Base-by-base conservation (phyloP, 2,888 invertebrate genomes). In the Heliconius ismenius region DNA sequence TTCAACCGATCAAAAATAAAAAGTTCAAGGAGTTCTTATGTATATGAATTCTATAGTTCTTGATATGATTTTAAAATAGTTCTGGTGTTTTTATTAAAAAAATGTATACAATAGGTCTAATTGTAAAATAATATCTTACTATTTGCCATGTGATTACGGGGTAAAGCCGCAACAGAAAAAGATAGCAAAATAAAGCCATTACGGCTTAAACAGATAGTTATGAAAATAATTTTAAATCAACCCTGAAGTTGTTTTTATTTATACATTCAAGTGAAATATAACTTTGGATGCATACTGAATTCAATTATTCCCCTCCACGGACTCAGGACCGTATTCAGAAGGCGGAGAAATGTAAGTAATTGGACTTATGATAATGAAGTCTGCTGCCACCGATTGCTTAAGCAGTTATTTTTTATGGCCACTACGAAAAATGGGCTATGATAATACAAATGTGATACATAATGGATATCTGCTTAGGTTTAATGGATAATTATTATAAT, bases 331-430 rank as follows among this genome's bases (percentile, higher is more conserved):
- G 77, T 76, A 79, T 80, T 80, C 80, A 79, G 81, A 78, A 77
- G 81, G 73, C 80, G 79, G 82, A 75, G 82, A 81, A 76, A 76
- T 78, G 78, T 85, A 85, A 86, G 86, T 86, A 86, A 86, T 87
- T 83, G 80, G 79, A 81, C 83, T 86, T 86, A 86, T 87, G 86
- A 76, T 86, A 86, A 87, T 85, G 83, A 84, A 83, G 79, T 76
- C 77, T 76, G 80, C 80, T 78, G 69, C 79, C 75, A 65, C 78
- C 81, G 75, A 77, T 75, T 79, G 82, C 81, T 79, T 82, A 69
- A 76, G 78, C 79, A 76, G 82, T 83, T 83, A 81, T 83, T 84
- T 84, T 86, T 86, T 86, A 85, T 83, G 67, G 79, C 80, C 79
- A 81, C 81, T 79, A 76, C 78, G 73, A 58, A 80, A 82, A 81